A percentile compares a stretch with the other conserved stretches of the same genome.
These are phyloP conservation scores for Stomorhina lunata DNA, from an alignment of 2,888 invertebrate species.

Conservation along the genomic window DNA sequence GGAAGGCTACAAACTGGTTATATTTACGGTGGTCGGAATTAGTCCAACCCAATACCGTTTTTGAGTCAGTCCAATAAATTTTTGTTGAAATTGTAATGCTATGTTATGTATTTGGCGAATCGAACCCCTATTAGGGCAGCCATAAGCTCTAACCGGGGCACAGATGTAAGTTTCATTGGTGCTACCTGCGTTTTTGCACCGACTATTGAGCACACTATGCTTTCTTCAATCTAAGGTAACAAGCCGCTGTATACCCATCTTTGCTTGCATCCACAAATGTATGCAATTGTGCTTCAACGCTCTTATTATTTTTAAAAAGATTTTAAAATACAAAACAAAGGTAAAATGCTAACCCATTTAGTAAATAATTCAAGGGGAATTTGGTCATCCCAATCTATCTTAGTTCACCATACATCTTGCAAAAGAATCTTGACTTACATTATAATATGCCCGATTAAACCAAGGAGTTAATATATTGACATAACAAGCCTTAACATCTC, in stretches of 20 bases:
- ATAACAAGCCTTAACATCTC: conserved; percentile 3
- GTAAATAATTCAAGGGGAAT: not conserved
- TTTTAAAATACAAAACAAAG: no score
- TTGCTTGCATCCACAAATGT: no score
- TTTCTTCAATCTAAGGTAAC: not conserved
- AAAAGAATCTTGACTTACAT: conserved; percentile 33
- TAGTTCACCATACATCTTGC: conserved; percentile 7
- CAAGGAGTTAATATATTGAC: conserved; percentile 39
- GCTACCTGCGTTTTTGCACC: not conserved
- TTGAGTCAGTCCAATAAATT: not conserved
- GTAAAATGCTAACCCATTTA: conserved; percentile 20
- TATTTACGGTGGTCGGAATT: not conserved
- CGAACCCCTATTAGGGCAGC: not conserved
- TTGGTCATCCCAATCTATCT: conserved; percentile 15
- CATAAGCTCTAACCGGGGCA: not conserved
- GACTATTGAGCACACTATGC: not conserved
- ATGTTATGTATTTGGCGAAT: not conserved
- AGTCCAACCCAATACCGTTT: not conserved
- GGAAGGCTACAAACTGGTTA: no score
- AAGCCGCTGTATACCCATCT: no score
- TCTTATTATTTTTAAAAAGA: no score
- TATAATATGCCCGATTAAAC: conserved; percentile 26
- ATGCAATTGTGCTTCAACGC: no score
- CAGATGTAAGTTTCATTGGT: not conserved
- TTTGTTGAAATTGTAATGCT: not conserved